Evolutionary conservation across 2,888 invertebrate species (phyloP).

Genomic region (Cylindroiulus punctatus): DNA sequence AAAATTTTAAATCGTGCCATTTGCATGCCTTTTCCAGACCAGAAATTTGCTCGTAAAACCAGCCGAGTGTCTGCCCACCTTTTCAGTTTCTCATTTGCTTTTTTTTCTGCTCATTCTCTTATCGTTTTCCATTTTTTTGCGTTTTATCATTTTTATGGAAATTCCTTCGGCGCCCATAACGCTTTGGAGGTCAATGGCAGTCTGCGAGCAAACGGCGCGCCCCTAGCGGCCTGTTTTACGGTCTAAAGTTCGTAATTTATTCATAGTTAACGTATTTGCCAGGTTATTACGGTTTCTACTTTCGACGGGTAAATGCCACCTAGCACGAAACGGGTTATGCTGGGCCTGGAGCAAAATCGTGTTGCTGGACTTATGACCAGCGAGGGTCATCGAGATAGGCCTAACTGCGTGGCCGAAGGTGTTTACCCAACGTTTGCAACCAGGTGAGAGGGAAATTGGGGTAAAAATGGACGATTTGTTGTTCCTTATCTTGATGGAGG

Average conservation of each 20-base stretch:
- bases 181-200: constrained; percentile 25
- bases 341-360: neutral
- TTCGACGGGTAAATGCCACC: neutral
- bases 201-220: neutral
- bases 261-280: constrained; percentile 14
- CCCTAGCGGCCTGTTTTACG: constrained; percentile 1
- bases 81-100: neutral
- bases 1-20: neutral
- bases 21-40: neutral
- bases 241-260: neutral
- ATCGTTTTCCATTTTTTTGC: neutral
- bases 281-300: neutral
- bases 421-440: neutral
- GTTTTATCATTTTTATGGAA: constrained; percentile 41
- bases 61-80: constrained; percentile 5
- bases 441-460: neutral
- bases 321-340: neutral
- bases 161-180: constrained; percentile 13
- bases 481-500: neutral
- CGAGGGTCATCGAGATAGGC: neutral
- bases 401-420: neutral
- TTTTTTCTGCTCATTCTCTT: neutral
- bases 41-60: neutral
- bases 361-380: constrained; percentile 32
- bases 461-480: neutral